Conservation (phyloP, 2,888 invertebrate species). For the Orthosia cruda region DNA sequence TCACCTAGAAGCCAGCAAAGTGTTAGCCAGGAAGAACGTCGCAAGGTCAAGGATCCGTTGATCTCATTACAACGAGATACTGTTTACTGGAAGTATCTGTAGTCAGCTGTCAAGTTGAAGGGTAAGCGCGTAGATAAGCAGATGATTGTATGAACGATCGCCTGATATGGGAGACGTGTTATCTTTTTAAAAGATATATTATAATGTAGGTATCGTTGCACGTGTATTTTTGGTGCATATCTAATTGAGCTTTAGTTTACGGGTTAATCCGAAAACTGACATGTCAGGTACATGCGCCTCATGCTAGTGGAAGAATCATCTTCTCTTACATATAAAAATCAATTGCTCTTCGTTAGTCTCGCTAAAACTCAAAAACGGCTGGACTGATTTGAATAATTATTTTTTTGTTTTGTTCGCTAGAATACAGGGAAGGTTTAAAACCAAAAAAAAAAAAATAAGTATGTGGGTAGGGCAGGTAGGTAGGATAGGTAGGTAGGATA, state of each 20-base stretch:
- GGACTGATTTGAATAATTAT: too few relatives aligned
- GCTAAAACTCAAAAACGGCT: too few relatives aligned
- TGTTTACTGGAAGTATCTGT: constrained; percentile 61
- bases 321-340: too few relatives aligned
- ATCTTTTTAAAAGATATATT: constrained; percentile 6
- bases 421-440: too few relatives aligned
- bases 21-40: constrained; percentile 72
- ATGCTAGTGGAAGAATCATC: too few relatives aligned
- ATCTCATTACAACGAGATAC: constrained; percentile 83
- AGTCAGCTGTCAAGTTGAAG: constrained; percentile 84
- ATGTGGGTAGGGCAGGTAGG: too few relatives aligned
- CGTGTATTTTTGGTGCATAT: background rate
- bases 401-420: too few relatives aligned
- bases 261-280: too few relatives aligned
- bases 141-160: constrained; percentile 49
- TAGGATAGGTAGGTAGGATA: too few relatives aligned
- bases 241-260: too few relatives aligned
- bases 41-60: constrained; percentile 87
- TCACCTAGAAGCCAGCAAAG: constrained; percentile 81
- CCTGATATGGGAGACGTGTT: constrained; percentile 21
- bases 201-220: background rate
- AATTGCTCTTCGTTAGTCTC: too few relatives aligned
- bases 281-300: background rate
- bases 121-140: constrained; percentile 61
- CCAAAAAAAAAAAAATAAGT: too few relatives aligned